A percentile compares a stretch with the other conserved stretches of the same genome.
phyloP scores from a whole-genome alignment of 2,888 invertebrate species.

The Onthophagus sagittarius region DNA sequence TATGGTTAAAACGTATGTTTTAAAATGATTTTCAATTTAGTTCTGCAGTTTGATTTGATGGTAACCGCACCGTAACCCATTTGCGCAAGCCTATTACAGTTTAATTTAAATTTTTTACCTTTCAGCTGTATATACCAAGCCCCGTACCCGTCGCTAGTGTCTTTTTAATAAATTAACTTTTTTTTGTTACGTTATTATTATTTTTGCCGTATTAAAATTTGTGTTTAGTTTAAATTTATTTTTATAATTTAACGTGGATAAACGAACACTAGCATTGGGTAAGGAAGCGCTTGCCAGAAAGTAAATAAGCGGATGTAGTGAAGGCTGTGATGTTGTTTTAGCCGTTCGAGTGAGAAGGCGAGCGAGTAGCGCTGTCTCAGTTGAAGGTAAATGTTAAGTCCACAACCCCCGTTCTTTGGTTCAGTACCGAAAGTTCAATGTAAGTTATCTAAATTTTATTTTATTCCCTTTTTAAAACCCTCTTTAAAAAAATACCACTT shows the following conservation, averaged over 20 bases:
- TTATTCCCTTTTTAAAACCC: neutral
- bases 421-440: constrained; percentile 22
- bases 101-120: constrained; percentile 38
- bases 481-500: neutral
- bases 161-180: neutral
- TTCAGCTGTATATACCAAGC: constrained; percentile 44
- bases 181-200: neutral
- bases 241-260: neutral
- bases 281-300: constrained; percentile 17
- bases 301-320: constrained; percentile 29
- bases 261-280: constrained; percentile 22
- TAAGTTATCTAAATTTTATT: constrained; percentile 23
- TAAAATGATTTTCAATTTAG: neutral
- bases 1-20: no score
- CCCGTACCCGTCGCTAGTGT: constrained; percentile 40
- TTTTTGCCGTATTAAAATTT: neutral
- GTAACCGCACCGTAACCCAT: constrained; percentile 15
- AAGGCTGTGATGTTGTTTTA: constrained; percentile 48
- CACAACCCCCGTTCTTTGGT: constrained; percentile 20
- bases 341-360: constrained; percentile 51
- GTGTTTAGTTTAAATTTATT: neutral
- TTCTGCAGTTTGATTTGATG: neutral
- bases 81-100: constrained; percentile 22
- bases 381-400: constrained; percentile 50
- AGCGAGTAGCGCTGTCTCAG: constrained; percentile 49